Base-by-base conservation (phyloP, 2,113 vertebrate genomes). In the Ranitomeya imitator region DNA sequence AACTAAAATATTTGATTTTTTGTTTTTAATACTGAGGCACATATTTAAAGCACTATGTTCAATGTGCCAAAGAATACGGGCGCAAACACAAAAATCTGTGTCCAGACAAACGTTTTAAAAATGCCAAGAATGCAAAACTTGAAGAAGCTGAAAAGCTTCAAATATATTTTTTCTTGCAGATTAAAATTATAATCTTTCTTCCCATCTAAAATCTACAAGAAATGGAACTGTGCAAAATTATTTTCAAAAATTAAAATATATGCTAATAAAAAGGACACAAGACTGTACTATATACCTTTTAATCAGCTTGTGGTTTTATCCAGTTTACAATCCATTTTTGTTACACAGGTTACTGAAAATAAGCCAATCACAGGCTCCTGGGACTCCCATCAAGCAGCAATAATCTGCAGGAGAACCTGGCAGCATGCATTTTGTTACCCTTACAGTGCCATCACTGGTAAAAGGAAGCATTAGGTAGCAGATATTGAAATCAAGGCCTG, bases 91-190 rank as follows among this genome's bases (percentile, higher is more conserved):
- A 77, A 85, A 85, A 85, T 45, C 84, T 77, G 71, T 76, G 57
- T 76, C 55, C 55, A 85, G 54, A 61, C 54, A 85, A 74, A 60
- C 55, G 61, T 77, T 37, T 59, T 59, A 85, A 85, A 63, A 85
- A 85, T 77, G 67, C 71, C 19, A 83, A 83, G 81, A 83, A 83
- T 83, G 81, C 81, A 83, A 83, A 83, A 83, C 81, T 23, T 83
- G 21, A 31, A 67, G 61, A 52, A 65, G n/a, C 7, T 55, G 4
- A 31, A 69, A 45, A 52, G 31, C 5, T 65, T 37, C 16, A 83
- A 83, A 52, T 67, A 61, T 23, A 69, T 69, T 45, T 7, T 7
- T 31, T 23, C 14, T 19, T 63, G 59, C 18, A 63, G 80, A 82
- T 83, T 23, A 23, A 12, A 83, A 21, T 19, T n/a, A 15, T 52